Base-by-base conservation (phyloP, 1,140 invertebrate species). In the Mylabris phalerata region DNA sequence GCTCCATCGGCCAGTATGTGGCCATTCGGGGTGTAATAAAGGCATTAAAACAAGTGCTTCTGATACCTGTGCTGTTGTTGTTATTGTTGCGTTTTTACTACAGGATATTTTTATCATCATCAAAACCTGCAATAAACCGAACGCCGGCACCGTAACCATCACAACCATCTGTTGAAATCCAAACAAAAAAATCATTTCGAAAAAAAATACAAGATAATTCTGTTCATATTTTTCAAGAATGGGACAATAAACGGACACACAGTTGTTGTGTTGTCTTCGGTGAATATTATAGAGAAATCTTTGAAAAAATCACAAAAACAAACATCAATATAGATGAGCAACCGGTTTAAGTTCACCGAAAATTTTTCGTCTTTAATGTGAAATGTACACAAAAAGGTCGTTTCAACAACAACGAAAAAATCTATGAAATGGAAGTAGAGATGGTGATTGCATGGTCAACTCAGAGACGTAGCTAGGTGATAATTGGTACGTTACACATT, bases 21-120 rank as follows among this genome's bases (percentile, higher is more conserved):
- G 32, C 40, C 45, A 39, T 42, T 52, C 55, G 54, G 46, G 44
- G 51, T 50, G 55, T 55, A 58, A 62, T 62, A 62, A 62, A 62
- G 60, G 58, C 56, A 62, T 62, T 62, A 62, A 62, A 62, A 55
- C 60, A 59, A 55, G 60, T 62, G 60, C 60, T 62, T 58, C 60
- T 59, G 60, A 62, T 62, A 55, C 51, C 56, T 55, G 56, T 55
- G 48, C 50, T 55, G 44, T 62, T 59, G 58, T 62, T 59, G 48
- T 55, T 44, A 58, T 62, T 62, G 51, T 42, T 50, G 26, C 32
- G 32, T 7, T 32, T 32, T 32, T 32, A 32, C 32, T 32, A 32
- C 32, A 32, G 32, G 32, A 32, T 32, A 32, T 32, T 32, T 32
- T 32, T 32, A 32, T 5, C 32, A 32, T 32, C 32, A 32, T 32